Percentiles rank a stretch among this genome's conserved stretches.
phyloP scores from a whole-genome alignment of 2,797 vertebrate species.

The Tokudaia tokunoshimensis region DNA sequence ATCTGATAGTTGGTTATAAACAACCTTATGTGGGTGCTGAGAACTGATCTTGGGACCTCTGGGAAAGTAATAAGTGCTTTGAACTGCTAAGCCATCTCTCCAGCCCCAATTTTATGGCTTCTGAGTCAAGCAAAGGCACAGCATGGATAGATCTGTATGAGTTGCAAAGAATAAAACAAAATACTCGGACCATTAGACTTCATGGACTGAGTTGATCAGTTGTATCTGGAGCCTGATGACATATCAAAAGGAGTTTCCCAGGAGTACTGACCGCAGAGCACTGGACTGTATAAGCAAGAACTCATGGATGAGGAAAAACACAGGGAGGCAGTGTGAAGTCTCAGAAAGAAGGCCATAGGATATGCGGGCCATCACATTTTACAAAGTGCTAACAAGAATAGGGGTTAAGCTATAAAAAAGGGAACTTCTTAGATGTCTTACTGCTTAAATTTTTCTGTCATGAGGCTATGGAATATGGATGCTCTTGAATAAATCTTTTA shows the following conservation, averaged over 20 bases:
- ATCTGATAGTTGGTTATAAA: background rate
- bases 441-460: constrained; percentile 79
- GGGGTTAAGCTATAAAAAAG: constrained; percentile 42
- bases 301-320: background rate
- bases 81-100: background rate
- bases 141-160: background rate
- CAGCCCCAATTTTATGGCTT: background rate
- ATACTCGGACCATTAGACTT: background rate
- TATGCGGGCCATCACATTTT: constrained; percentile 66
- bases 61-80: background rate
- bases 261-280: background rate
- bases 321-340: constrained; percentile 16
- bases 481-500: constrained; percentile 79
- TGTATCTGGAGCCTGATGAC: background rate
- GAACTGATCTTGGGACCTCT: background rate
- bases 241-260: constrained; percentile 11
- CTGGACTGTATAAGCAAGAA: background rate
- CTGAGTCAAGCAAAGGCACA: background rate
- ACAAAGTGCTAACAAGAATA: constrained; percentile 77
- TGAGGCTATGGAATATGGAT: constrained; percentile 76
- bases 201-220: background rate
- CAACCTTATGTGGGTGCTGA: background rate
- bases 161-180: background rate
- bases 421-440: constrained; percentile 67
- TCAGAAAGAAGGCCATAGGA: constrained; percentile 42